Evolutionary conservation across 2,888 invertebrate genomes (phyloP), one percentile per base, ranked within the genome.

Genomic region (Apomyelois bistriatella): DNA sequence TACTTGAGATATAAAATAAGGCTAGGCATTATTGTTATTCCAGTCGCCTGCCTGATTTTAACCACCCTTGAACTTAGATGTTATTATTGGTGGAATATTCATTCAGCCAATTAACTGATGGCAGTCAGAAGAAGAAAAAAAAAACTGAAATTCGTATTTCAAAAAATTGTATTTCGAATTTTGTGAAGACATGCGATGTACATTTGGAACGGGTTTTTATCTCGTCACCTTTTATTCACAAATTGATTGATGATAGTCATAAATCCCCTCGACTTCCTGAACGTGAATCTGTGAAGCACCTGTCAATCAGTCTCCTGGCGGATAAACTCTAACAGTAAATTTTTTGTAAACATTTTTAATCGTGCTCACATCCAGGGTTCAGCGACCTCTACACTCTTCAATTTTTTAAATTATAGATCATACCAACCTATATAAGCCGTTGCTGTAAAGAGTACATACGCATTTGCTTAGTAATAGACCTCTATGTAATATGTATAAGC

Each of bases 361-460:
- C 41, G 42, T 35, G 10, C 30, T 48, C 22, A 17, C 12, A 55
- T 51, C 13, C 12, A 16, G 15, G 43, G 59, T 58, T 63, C 65
- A 59, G 50, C 58, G 65, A 60, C 59, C 65, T 50, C 51, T 37
- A 41, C 40, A 38, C 50, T 52, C 22, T 46, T 46, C 43, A 38
- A 57, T 59, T 47, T 47, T 54, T 55, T 53, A 62, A 61, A 65
- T 65, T 61, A 60, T 57, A 58, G 53, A 54, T 48, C 46, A 52
- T 48, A 52, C 35, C 52, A 52, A 52, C 43, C 54, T 59, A 58
- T 65, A 65, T 65, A 65, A 57, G 63, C 57, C 53, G 53, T 55
- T 42, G 57, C 51, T 53, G 46, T 55, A 53, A 53, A 56, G 43
- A 49, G 51, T 17, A 41, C 54, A 46, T 46, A 53, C 52, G 52